Evolutionary conservation across 2,888 invertebrate genomes (phyloP).

Genomic region (Drosophila robusta): DNA sequence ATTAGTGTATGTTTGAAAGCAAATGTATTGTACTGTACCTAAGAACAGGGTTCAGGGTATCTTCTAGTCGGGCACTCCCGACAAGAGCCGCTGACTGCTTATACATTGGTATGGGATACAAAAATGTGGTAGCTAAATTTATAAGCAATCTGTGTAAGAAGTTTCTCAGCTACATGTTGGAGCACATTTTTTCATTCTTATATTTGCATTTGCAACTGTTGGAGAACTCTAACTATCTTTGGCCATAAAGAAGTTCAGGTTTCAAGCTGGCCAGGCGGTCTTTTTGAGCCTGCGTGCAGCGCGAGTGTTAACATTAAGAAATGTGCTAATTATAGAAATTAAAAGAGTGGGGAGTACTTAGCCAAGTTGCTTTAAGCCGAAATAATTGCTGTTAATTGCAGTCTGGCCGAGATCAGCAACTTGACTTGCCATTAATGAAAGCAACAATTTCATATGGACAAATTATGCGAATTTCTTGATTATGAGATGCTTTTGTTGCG

Average conservation of each 20-base stretch:
- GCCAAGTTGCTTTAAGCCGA: slow-evolving; percentile 40
- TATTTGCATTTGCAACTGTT: background rate
- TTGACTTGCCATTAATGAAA: slow-evolving; percentile 46
- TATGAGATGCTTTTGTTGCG: slow-evolving; percentile 55
- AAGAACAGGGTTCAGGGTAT: too few species aligned
- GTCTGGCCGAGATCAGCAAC: slow-evolving; percentile 32
- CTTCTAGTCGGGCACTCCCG: too few species aligned
- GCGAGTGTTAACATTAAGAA: slow-evolving; percentile 53
- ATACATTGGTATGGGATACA: too few species aligned
- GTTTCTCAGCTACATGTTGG: background rate
- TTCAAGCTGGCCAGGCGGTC: slow-evolving; percentile 10
- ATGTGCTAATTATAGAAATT: slow-evolving; percentile 69
- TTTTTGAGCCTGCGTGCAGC: slow-evolving; percentile 49
- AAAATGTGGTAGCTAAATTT: background rate
- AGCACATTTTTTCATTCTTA: background rate
- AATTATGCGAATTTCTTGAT: slow-evolving; percentile 59
- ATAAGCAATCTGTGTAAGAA: background rate
- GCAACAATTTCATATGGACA: slow-evolving; percentile 51
- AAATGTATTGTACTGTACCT: too few species aligned
- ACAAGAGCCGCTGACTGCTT: too few species aligned
- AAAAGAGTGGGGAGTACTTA: slow-evolving; percentile 37
- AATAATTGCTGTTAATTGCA: slow-evolving; percentile 66
- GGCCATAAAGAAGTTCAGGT: slow-evolving; percentile 7
- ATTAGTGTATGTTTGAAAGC: too few species aligned
- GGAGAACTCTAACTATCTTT: too few species aligned